Evolutionary conservation across 2,888 invertebrate genomes (phyloP), one percentile per base, ranked within the genome.

Genomic region (Luperina testacea): DNA sequence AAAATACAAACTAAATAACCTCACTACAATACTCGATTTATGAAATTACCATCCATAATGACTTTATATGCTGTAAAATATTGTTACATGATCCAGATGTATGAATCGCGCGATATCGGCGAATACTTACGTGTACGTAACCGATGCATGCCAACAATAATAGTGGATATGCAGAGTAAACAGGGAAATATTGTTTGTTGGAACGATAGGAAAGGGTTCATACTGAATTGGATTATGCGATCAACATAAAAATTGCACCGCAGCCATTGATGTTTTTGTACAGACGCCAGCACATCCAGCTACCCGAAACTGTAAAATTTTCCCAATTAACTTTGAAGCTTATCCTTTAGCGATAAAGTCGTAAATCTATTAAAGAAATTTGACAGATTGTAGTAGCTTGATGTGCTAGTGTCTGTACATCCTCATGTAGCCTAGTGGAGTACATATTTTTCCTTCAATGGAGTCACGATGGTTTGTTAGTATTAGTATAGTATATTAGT

Each of bases 81-180:
- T 45, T 59, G 71, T 38, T 32, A 57, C 67, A 78, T 76, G 73
- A 81, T 81, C 81, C 73, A 78, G 77, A 76, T 78, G 78, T 24
- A 74, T 73, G n/a, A n/a, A n/a, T 73, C 7, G n/a, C 32, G 24
- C 32, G 65, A 74, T 74, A 59, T 72, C 42, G 51, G 32, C 9
- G 24, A 72, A 72, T 70, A 63, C 71, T 75, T 45, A 68, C 69
- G 32, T 72, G 68, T 45, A 74, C 57, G 42, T 27, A 76, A 68
- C 53, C 64, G 24, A 59, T 78, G 71, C 81, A 84, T 67, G 81
- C 82, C 78, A 85, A 85, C 51, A 80, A 65, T 80, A 83, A 75
- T 71, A 78, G 53, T 72, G 81, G 42, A 38, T 59, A 61, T 48
- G 57, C 61, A 68, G 42, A 61, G 38, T 69, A 70, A 76, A 80